Conservation (phyloP, 2,888 invertebrate genomes). For the Phaedon cochleariae region DNA sequence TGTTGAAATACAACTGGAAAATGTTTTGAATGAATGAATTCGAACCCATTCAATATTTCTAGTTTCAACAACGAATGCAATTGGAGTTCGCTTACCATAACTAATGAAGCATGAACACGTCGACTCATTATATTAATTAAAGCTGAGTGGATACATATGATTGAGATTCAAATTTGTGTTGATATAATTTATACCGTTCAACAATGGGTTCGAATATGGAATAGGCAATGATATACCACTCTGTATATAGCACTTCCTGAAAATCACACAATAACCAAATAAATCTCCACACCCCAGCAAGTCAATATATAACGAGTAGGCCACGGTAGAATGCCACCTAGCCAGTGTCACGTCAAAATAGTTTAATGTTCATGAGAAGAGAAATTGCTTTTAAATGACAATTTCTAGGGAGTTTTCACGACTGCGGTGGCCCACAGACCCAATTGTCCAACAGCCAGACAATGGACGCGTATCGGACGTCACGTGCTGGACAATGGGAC, state of each 20-base stretch:
- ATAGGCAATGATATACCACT: too few species aligned
- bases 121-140: too few species aligned
- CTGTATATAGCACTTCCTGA: background rate
- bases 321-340: conserved; percentile 10
- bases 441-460: conserved; percentile 27
- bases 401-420: conserved; percentile 43
- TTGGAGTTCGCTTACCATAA: too few species aligned
- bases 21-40: too few species aligned
- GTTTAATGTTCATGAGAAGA: conserved; percentile 9
- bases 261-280: conserved; percentile 5
- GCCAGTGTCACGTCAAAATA: conserved; percentile 10
- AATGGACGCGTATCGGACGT: conserved; percentile 31
- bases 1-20: too few species aligned
- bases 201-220: too few species aligned
- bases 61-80: too few species aligned
- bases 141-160: too few species aligned
- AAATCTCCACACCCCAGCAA: conserved; percentile 8
- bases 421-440: conserved; percentile 43
- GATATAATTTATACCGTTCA: too few species aligned
- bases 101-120: too few species aligned
- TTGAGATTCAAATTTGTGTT: too few species aligned
- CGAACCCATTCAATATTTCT: too few species aligned
- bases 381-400: conserved; percentile 40
- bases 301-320: conserved; percentile 15
- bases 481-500: conserved; percentile 33